phyloP scores from a whole-genome alignment of 2,113 vertebrate species.

The Zosterops hypoxanthus region DNA sequence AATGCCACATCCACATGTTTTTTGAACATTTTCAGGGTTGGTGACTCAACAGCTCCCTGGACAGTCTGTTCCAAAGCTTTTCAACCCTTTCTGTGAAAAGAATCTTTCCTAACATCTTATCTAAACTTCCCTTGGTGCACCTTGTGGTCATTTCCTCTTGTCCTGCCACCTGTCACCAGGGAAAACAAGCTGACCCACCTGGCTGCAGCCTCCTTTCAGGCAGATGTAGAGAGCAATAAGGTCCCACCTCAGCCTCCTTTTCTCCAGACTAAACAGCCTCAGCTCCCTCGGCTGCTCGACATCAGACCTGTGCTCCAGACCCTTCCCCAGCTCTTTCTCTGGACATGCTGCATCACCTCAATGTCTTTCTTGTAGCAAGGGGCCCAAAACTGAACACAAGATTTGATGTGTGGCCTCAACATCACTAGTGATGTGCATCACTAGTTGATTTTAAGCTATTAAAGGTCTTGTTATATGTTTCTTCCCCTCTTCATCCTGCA shows the following conservation, averaged over 20 bases:
- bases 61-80: not conserved
- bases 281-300: not conserved
- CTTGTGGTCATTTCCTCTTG: not conserved
- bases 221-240: not conserved
- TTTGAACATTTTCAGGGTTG: not conserved
- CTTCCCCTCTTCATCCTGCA: not conserved
- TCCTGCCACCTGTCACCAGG: not conserved
- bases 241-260: not conserved
- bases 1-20: accelerated
- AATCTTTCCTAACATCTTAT: not conserved
- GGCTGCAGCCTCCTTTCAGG: not conserved
- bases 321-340: not conserved
- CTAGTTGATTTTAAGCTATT: not conserved
- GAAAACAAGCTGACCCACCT: too few relatives aligned
- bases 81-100: not conserved
- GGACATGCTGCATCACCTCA: not conserved
- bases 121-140: not conserved
- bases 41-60: accelerated
- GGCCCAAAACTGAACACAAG: not conserved
- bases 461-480: not conserved
- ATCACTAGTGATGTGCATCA: not conserved
- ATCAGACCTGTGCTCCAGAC: not conserved
- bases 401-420: not conserved
- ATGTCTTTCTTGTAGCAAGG: not conserved
- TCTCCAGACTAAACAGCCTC: not conserved